A percentile compares a stretch with the other conserved stretches of the same genome.
phyloP scores from a whole-genome alignment of 2,888 invertebrate species.

The Cantharis nigra region DNA sequence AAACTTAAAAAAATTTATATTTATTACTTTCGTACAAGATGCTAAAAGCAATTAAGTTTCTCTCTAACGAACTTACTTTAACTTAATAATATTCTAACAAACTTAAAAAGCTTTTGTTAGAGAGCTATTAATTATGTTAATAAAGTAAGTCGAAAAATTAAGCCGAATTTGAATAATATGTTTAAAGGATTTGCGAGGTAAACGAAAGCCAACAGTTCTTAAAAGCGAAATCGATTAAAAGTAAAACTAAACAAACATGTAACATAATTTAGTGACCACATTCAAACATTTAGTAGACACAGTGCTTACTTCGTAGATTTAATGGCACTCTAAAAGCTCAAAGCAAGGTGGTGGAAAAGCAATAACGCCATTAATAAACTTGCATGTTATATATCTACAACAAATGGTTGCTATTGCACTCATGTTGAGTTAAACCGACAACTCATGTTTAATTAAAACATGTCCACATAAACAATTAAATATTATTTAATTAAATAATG shows the following conservation, averaged over 20 bases:
- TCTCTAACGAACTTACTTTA: not conserved
- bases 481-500: not conserved
- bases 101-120: not conserved
- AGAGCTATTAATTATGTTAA: not conserved
- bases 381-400: constrained; percentile 7
- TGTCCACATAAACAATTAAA: not conserved
- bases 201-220: not conserved
- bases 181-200: not conserved
- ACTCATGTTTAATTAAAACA: not conserved
- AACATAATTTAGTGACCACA: constrained; percentile 2
- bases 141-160: not conserved
- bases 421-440: not conserved
- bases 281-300: constrained; percentile 8
- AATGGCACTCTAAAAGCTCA: constrained; percentile 20
- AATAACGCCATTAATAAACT: constrained; percentile 24
- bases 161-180: not conserved
- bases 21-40: not conserved
- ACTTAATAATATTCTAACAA: not conserved
- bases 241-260: constrained; percentile 1
- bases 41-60: not conserved
- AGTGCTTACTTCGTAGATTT: constrained; percentile 8
- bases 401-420: not conserved
- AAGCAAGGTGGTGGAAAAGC: constrained; percentile 11
- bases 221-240: not conserved
- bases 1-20: not conserved